phyloP scores from a whole-genome alignment of 2,113 vertebrate species.

The Malurus cyaneus region DNA sequence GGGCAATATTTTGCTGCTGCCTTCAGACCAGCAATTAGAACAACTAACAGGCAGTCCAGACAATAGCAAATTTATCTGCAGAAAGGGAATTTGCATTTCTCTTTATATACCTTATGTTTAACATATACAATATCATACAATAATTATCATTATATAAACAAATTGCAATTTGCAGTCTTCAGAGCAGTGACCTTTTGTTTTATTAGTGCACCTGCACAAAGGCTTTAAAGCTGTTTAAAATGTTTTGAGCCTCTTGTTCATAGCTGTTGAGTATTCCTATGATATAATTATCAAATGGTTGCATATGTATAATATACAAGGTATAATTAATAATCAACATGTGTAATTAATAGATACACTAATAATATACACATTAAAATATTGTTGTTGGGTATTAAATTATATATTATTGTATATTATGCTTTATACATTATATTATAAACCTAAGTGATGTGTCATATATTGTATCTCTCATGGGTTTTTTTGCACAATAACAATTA shows the following conservation, averaged over 20 bases:
- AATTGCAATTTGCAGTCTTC: background rate
- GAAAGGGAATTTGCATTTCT: background rate
- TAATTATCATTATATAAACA: background rate
- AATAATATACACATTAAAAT: background rate
- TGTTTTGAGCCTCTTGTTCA: background rate
- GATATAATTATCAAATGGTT: background rate
- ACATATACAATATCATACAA: background rate
- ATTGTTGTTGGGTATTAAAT: background rate
- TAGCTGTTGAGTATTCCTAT: background rate
- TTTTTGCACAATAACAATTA: background rate
- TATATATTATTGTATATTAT: background rate
- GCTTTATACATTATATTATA: background rate
- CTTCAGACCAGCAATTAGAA: slow-evolving; percentile 17
- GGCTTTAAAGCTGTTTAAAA: background rate
- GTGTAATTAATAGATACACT: background rate
- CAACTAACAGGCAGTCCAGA: slow-evolving; percentile 3
- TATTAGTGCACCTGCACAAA: background rate
- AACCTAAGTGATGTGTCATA: background rate
- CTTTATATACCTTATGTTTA: background rate
- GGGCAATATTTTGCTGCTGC: slow-evolving; percentile 16
- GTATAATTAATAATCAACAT: background rate
- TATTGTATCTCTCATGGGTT: background rate
- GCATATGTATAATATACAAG: background rate
- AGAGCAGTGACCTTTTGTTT: background rate
- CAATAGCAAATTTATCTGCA: background rate